A percentile compares a stretch with the other conserved stretches of the same genome.
Evolutionary conservation across 2,113 vertebrate genomes (phyloP).

Genomic region (Piprites chloris): DNA sequence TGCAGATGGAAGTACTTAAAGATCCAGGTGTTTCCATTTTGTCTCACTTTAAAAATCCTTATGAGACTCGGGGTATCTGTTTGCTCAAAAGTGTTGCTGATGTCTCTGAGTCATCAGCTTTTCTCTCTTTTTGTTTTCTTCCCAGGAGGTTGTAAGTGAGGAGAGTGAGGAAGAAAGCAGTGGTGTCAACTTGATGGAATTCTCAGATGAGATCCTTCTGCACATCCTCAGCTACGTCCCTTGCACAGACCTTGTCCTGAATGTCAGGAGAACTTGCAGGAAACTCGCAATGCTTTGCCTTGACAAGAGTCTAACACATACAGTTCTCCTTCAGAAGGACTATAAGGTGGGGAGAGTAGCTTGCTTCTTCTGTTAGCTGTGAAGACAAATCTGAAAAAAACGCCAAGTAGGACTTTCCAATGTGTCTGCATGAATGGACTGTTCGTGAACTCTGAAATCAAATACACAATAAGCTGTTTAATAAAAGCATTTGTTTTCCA

Average conservation of each 20-base stretch:
- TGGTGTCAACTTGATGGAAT: constrained; percentile 82
- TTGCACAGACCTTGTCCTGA: constrained; percentile 86
- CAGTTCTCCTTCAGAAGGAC: constrained; percentile 83
- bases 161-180: constrained; percentile 53
- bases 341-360: constrained; percentile 79
- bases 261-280: constrained; percentile 84
- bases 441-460: background rate
- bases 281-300: constrained; percentile 84
- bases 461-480: background rate
- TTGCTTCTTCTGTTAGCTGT: background rate
- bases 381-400: background rate
- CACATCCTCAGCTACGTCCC: constrained; percentile 89
- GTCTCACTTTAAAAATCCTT: background rate
- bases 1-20: background rate
- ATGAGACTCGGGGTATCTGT: accelerated
- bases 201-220: constrained; percentile 93
- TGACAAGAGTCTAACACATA: constrained; percentile 90
- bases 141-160: constrained; percentile 67
- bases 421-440: background rate
- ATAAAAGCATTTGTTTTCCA: constrained; percentile 28
- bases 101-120: background rate
- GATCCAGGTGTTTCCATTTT: background rate
- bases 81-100: background rate
- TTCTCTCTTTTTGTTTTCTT: background rate
- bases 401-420: background rate